Evolutionary conservation across 2,113 vertebrate genomes (phyloP), one percentile per base, ranked within the genome.

Genomic region (Cebidichthys violaceus): DNA sequence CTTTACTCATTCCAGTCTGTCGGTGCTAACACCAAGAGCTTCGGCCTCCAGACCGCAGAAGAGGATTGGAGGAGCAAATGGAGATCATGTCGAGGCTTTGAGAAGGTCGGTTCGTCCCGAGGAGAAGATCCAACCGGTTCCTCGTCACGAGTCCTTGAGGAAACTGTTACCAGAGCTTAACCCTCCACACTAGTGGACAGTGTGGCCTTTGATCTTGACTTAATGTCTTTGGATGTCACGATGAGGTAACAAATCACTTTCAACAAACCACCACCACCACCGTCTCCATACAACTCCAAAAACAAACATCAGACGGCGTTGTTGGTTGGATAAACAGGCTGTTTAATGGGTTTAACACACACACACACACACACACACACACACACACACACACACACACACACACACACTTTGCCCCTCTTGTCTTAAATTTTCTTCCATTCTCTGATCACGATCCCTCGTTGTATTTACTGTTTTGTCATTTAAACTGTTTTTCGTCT

Each of bases 281-380:
- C 33, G 33, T n/a, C n/a, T n/a, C 76, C 60, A 37, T 87, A 89
- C 76, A 89, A 55, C 69, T 82, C 61, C 71, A 45, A 83, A 91
- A 90, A 91, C 84, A 90, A 81, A 85, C 67, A 88, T 90, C 91
- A 90, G 62, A 29, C 65, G 0, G 72, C 13, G 1, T 76, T 35
- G 71, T 75, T 47, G 68, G 47, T 59, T 37, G 22, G 69, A 75
- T 80, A 78, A 85, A 75, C 66, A 70, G 64, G 37, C 74, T 29
- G 14, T 75, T 85, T 8, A 81, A 83, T 3, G 9, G 75, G 45
- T 77, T 1, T 3, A 37, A 65, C 68, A 59, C 78, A 75, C 80
- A 66, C 64, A 41, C 35, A 57, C 59, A 35, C 66, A n/a, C 67
- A 52, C 57, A 52, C 59, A 54, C 54, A 39, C 52, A 31, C 41